Evolutionary conservation across 2,888 invertebrate genomes (phyloP).

Genomic region (Cerastoderma edule): DNA sequence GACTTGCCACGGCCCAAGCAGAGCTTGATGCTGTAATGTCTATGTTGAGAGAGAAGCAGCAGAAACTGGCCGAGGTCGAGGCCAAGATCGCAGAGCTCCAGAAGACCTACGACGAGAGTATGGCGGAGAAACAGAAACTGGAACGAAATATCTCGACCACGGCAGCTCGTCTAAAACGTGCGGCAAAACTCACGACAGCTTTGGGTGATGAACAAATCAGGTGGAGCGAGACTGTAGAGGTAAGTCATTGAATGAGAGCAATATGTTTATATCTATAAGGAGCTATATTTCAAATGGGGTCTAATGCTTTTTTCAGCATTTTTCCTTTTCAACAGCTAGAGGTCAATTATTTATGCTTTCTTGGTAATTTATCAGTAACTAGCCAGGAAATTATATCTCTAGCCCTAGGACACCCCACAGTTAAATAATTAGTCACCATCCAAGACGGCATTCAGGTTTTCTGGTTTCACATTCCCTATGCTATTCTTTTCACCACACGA

Average conservation of each 20-base stretch:
- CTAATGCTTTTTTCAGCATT: too few species aligned
- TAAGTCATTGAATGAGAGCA: constrained; percentile 81
- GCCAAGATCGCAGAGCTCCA: constrained; percentile 86
- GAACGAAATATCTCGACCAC: constrained; percentile 91
- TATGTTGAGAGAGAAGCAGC: constrained; percentile 91
- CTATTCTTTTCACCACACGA: too few species aligned
- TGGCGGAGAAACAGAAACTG: constrained; percentile 89
- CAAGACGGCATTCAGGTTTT: too few species aligned
- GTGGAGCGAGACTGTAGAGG: constrained; percentile 91
- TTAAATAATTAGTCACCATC: too few species aligned
- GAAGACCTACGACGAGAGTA: constrained; percentile 83
- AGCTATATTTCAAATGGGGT: too few species aligned
- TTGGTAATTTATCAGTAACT: too few species aligned
- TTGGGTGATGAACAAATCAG: constrained; percentile 93
- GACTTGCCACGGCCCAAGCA: constrained; percentile 87
- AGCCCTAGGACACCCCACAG: too few species aligned
- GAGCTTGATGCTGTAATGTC: constrained; percentile 91
- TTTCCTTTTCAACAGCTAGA: too few species aligned
- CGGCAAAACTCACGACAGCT: constrained; percentile 93
- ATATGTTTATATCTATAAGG: too few species aligned
- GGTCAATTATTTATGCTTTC: too few species aligned
- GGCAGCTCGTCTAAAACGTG: constrained; percentile 90
- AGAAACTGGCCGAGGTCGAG: constrained; percentile 92
- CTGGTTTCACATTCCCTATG: too few species aligned
- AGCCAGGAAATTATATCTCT: too few species aligned